Evolutionary conservation across 2,113 vertebrate genomes (phyloP).

Genomic region (Montifringilla adamsi): DNA sequence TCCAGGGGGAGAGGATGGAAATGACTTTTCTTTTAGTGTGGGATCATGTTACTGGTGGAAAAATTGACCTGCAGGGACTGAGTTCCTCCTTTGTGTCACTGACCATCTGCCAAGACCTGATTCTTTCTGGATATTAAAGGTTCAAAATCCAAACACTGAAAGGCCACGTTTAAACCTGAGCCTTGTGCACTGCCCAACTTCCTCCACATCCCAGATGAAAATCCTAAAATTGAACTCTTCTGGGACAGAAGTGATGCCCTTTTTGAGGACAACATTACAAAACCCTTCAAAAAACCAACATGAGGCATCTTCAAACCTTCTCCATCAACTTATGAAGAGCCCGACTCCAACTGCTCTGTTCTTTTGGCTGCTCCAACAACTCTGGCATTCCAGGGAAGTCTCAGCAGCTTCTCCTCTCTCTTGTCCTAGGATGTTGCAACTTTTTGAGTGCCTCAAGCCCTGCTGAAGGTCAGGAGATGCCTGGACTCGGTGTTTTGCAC

Average conservation of each 20-base stretch:
- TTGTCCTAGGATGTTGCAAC: neutral
- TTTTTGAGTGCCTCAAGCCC: neutral
- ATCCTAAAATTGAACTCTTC: neutral
- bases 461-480: neutral
- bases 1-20: conserved; percentile 15
- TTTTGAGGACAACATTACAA: neutral
- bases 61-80: conserved; percentile 37
- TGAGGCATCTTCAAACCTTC: neutral
- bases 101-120: conserved; percentile 31
- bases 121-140: neutral
- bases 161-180: neutral
- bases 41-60: conserved; percentile 23
- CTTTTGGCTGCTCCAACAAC: neutral
- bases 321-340: neutral
- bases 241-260: neutral
- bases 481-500: neutral
- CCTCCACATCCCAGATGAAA: neutral
- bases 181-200: neutral
- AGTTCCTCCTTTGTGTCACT: conserved; percentile 2
- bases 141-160: neutral
- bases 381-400: neutral
- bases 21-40: neutral
- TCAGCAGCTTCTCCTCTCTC: neutral
- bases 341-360: neutral
- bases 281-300: neutral